Conservation (phyloP, 2,113 vertebrate species). For the Tichodroma muraria region DNA sequence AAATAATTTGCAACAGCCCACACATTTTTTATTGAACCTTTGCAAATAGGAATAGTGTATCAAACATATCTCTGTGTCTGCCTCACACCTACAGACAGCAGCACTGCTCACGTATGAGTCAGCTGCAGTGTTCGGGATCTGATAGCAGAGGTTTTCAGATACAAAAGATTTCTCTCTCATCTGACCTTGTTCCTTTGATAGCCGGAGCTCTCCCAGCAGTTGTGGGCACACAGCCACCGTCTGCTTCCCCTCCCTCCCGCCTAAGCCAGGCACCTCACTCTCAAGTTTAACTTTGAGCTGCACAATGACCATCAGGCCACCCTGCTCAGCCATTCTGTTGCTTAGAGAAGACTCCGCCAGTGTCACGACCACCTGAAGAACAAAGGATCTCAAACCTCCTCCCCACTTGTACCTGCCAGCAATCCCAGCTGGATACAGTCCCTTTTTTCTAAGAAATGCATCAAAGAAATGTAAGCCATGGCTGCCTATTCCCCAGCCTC, state of each 20-base stretch:
- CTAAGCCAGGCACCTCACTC: not conserved
- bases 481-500: not conserved
- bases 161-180: not conserved
- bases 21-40: slow-evolving; percentile 65
- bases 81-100: slow-evolving; percentile 29
- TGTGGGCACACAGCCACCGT: not conserved
- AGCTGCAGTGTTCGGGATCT: not conserved
- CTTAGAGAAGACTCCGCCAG: not conserved
- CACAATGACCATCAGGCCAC: not conserved
- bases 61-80: slow-evolving; percentile 1
- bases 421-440: not conserved
- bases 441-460: not conserved
- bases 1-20: slow-evolving; percentile 68
- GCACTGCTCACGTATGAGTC: not conserved
- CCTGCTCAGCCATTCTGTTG: not conserved
- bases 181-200: slow-evolving; percentile 33
- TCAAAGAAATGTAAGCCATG: not conserved
- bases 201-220: not conserved
- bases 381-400: not conserved
- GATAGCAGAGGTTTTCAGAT: not conserved
- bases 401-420: not conserved
- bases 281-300: not conserved
- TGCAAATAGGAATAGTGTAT: slow-evolving; percentile 45
- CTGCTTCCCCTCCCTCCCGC: not conserved
- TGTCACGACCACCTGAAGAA: not conserved